Conservation (phyloP, 2,113 vertebrate genomes). For the Alethe castanea region DNA sequence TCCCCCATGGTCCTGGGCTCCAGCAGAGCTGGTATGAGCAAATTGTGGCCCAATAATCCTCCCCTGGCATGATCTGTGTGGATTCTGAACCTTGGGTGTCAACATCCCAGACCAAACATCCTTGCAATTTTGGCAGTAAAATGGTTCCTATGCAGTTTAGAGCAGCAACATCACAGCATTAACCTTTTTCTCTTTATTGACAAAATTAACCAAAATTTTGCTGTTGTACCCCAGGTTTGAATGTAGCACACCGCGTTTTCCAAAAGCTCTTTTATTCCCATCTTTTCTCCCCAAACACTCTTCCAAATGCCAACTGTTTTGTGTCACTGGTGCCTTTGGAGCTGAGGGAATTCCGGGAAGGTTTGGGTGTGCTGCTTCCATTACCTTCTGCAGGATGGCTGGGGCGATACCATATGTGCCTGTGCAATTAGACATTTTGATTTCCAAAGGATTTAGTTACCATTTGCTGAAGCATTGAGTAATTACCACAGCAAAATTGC, state of each 20-base stretch:
- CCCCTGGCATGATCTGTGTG: no score
- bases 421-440: conserved; percentile 69
- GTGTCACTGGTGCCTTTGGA: background rate
- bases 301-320: background rate
- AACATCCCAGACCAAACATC: background rate
- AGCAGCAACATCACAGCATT: background rate
- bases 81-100: background rate
- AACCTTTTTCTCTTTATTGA: background rate
- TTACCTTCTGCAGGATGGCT: conserved; percentile 48
- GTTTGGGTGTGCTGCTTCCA: conserved; percentile 63
- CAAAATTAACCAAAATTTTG: background rate
- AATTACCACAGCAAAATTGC: conserved; percentile 70
- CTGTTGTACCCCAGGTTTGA: background rate
- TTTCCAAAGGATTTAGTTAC: conserved; percentile 73
- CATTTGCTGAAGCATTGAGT: conserved; percentile 75
- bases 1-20: rapidly evolving
- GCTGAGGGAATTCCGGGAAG: conserved; percentile 11
- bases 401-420: conserved; percentile 60
- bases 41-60: rapidly evolving
- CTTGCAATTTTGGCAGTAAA: background rate
- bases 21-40: rapidly evolving
- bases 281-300: background rate
- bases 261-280: background rate
- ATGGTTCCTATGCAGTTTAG: background rate
- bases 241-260: rapidly evolving